Conservation (phyloP, 2,888 invertebrate genomes). For the Heliconius ismenius region DNA sequence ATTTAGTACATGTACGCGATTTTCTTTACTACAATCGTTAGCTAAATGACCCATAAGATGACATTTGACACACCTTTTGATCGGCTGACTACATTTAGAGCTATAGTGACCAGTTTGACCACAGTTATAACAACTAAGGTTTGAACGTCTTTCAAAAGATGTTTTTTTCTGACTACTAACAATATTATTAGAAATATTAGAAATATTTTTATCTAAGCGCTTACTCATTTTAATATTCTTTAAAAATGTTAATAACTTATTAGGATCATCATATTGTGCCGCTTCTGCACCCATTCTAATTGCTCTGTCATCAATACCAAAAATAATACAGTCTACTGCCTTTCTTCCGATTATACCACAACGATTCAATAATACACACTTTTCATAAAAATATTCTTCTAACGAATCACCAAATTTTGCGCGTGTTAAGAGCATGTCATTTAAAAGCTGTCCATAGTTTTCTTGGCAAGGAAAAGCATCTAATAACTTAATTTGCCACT, state of each 20-base stretch:
- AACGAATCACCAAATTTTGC: constrained; percentile 26
- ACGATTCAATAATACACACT: constrained; percentile 38
- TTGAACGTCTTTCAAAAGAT: background rate
- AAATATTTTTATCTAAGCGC: background rate
- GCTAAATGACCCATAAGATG: background rate
- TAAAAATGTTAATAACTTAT: constrained; percentile 39
- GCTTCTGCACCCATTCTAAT: constrained; percentile 29
- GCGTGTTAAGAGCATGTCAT: constrained; percentile 28
- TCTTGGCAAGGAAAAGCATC: constrained; percentile 43
- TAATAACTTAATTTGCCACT: constrained; percentile 44
- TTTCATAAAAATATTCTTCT: constrained; percentile 43
- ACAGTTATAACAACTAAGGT: constrained; percentile 2
- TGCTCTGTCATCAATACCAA: constrained; percentile 41
- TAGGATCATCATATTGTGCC: constrained; percentile 41
- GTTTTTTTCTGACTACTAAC: background rate
- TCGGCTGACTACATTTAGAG: background rate
- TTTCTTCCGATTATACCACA: constrained; percentile 42
- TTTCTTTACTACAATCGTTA: background rate
- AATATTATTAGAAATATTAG: background rate
- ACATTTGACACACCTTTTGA: background rate
- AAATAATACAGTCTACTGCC: constrained; percentile 46
- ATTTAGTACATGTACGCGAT: background rate
- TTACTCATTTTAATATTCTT: constrained; percentile 3
- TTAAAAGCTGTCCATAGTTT: constrained; percentile 43
- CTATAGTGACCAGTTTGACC: background rate